A percentile compares a stretch with the other conserved stretches of the same genome.
phyloP scores from a whole-genome alignment of 2,888 invertebrate species.

The Microctonus brassicae region DNA sequence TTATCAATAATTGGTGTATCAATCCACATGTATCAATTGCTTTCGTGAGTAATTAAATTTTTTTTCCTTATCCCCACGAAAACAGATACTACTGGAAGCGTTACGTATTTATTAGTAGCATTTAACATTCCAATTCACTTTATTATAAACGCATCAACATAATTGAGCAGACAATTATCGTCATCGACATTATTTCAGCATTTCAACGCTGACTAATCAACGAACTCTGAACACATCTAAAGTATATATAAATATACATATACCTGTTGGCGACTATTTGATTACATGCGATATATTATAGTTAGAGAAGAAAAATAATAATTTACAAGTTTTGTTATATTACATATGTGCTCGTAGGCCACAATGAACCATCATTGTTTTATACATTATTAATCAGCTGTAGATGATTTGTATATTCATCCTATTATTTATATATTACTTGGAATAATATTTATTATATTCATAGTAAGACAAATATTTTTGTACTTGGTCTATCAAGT shows the following conservation, averaged over 20 bases:
- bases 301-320: conserved; percentile 37
- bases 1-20: background rate
- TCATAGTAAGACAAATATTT: conserved; percentile 31
- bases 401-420: conserved; percentile 28
- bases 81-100: background rate
- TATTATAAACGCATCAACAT: background rate
- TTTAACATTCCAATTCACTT: background rate
- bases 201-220: background rate
- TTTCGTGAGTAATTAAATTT: background rate
- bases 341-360: conserved; percentile 36
- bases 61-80: background rate
- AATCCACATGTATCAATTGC: background rate
- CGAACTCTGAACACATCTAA: background rate
- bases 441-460: conserved; percentile 9
- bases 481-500: conserved; percentile 47
- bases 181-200: background rate
- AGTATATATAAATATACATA: background rate
- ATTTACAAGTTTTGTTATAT: conserved; percentile 43
- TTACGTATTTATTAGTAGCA: background rate
- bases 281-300: background rate
- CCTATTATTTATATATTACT: conserved; percentile 30
- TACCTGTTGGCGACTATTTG: background rate
- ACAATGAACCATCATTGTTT: conserved; percentile 21
- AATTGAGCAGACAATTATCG: background rate
- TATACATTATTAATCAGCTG: conserved; percentile 34